A percentile compares a stretch with the other conserved stretches of the same genome.
These are phyloP conservation scores for Cephus runcator DNA, from an alignment of 2,888 invertebrate species.

Conservation along the genomic window DNA sequence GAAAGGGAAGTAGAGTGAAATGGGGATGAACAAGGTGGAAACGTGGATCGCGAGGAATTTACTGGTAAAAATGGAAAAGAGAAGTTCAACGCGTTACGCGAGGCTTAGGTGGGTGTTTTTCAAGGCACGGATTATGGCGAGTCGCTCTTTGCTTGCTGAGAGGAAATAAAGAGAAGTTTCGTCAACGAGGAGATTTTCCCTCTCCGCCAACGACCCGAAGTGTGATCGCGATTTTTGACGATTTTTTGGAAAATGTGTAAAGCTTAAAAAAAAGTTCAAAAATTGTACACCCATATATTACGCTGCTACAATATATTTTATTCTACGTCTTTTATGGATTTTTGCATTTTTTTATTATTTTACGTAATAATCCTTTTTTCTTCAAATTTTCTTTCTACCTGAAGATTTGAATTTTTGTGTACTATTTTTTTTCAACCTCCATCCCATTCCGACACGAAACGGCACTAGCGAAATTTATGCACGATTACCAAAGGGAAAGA, in stretches of 20 bases:
- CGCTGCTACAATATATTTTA: too few relatives aligned
- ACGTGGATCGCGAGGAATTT: neutral
- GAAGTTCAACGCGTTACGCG: neutral
- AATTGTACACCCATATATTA: too few relatives aligned
- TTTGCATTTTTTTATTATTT: too few relatives aligned
- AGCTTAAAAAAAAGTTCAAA: neutral
- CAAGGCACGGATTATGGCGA: slow-evolving; percentile 22
- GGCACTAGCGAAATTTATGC: neutral
- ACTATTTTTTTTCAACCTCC: neutral
- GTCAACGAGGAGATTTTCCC: too few relatives aligned
- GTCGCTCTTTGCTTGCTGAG: slow-evolving; percentile 2
- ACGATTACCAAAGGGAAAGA: neutral
- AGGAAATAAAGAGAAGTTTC: neutral
- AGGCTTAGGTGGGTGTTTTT: slow-evolving; percentile 26
- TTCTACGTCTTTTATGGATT: too few relatives aligned
- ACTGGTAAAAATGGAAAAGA: neutral
- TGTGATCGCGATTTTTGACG: neutral
- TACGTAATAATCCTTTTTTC: too few relatives aligned
- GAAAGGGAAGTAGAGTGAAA: neutral
- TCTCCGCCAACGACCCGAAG: neutral
- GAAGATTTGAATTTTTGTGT: neutral
- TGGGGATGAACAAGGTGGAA: neutral
- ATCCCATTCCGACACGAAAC: neutral
- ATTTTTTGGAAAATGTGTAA: neutral
- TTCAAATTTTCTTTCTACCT: too few relatives aligned